Conservation (phyloP, 1,140 invertebrate genomes). For the Gerris buenoi region DNA sequence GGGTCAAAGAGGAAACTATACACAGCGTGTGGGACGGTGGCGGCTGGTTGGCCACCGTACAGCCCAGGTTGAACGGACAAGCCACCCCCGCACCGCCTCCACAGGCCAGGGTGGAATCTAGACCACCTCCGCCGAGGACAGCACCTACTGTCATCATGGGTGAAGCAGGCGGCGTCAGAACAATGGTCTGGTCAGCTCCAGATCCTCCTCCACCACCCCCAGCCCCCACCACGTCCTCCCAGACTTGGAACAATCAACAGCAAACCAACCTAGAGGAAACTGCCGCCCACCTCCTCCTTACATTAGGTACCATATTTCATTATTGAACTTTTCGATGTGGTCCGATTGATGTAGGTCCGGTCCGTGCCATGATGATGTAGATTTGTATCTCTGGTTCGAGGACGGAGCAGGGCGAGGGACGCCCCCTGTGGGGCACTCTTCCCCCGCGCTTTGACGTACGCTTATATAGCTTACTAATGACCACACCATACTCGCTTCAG, state of each 20-base stretch:
- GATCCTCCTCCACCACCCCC: slow-evolving; percentile 35
- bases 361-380: no score
- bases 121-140: slow-evolving; percentile 31
- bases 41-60: slow-evolving; percentile 19
- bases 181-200: slow-evolving; percentile 75
- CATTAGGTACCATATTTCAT: slow-evolving; percentile 68
- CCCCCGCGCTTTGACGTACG: no score
- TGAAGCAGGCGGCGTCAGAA: slow-evolving; percentile 73
- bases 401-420: no score
- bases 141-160: slow-evolving; percentile 82
- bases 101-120: background rate
- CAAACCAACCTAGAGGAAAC: slow-evolving; percentile 48
- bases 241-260: slow-evolving; percentile 9
- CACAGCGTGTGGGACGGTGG: slow-evolving; percentile 35
- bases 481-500: no score
- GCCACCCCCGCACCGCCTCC: background rate
- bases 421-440: no score
- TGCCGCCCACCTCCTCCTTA: slow-evolving; percentile 64
- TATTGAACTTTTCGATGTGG: no score
- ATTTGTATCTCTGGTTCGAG: no score
- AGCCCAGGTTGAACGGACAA: slow-evolving; percentile 2
- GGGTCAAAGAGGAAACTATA: background rate
- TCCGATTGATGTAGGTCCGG: no score
- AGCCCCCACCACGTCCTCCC: slow-evolving; percentile 13
- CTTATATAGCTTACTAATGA: no score